phyloP scores from a whole-genome alignment of 2,797 vertebrate species.

The Chloroceryle amazona region DNA sequence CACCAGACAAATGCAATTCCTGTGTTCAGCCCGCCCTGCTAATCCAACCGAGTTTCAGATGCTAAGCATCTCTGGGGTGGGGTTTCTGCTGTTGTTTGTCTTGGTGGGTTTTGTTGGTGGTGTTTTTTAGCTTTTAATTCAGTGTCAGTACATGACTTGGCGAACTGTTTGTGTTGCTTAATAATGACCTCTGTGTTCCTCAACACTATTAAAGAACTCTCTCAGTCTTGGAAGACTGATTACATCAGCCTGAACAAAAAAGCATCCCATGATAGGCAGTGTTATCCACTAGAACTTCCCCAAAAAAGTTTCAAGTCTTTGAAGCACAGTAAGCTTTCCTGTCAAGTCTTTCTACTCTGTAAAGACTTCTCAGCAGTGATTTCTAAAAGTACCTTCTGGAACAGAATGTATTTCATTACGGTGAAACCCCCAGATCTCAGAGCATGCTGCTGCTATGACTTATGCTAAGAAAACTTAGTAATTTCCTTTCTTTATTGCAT shows the following conservation, averaged over 20 bases:
- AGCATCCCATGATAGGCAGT: neutral
- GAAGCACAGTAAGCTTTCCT: neutral
- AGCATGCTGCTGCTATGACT: neutral
- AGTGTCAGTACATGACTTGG: neutral
- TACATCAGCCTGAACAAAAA: neutral
- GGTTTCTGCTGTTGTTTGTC: neutral
- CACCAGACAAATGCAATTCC: neutral
- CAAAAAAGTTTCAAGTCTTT: neutral
- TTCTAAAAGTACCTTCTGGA: neutral
- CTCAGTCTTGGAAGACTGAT: neutral
- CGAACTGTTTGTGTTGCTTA: neutral
- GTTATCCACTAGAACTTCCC: neutral
- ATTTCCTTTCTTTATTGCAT: neutral
- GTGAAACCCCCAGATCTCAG: neutral
- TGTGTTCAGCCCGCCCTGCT: neutral
- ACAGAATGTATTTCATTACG: neutral
- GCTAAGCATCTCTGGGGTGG: neutral
- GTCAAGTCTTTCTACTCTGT: neutral
- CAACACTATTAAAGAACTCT: neutral
- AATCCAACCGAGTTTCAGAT: neutral
- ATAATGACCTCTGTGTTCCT: neutral
- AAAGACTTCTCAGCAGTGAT: neutral
- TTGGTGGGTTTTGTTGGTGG: neutral
- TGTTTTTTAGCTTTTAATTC: neutral
- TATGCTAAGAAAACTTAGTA: neutral